phyloP scores from a whole-genome alignment of 2,888 invertebrate genomes.

The Nephrotoma flavescens region DNA sequence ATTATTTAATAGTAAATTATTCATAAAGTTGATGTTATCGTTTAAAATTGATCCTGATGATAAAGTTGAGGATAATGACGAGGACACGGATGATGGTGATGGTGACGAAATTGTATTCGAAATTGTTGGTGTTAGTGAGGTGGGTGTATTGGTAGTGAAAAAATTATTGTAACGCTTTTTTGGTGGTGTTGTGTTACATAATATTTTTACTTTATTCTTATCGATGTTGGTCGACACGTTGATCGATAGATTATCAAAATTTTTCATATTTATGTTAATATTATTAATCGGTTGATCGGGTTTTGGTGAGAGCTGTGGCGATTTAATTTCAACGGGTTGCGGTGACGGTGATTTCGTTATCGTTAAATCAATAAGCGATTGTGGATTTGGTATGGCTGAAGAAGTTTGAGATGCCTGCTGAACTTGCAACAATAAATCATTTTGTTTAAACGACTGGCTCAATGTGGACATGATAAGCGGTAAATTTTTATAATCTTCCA shows the following conservation, averaged over 20 bases:
- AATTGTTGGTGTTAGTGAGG: not conserved
- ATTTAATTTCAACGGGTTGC: not conserved
- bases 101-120: not conserved
- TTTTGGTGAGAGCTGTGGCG: not conserved
- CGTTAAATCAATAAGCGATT: slow-evolving; percentile 5
- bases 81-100: not conserved
- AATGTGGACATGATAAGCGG: not conserved
- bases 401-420: not conserved
- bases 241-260: slow-evolving; percentile 13
- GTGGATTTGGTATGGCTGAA: not conserved
- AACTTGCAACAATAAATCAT: not conserved
- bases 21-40: not conserved
- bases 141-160: not conserved
- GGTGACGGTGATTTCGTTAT: slow-evolving; percentile 3
- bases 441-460: not conserved
- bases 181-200: slow-evolving; percentile 14
- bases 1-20: not conserved
- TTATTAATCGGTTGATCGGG: not conserved
- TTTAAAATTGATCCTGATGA: not conserved
- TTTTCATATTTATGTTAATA: slow-evolving; percentile 3
- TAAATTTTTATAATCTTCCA: not conserved
- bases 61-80: not conserved
- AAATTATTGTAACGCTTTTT: slow-evolving; percentile 9
- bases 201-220: slow-evolving; percentile 12
- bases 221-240: slow-evolving; percentile 12